Evolutionary conservation across 2,113 vertebrate genomes (phyloP), one percentile per base, ranked within the genome.

Genomic region (Ageneiosus marmoratus): DNA sequence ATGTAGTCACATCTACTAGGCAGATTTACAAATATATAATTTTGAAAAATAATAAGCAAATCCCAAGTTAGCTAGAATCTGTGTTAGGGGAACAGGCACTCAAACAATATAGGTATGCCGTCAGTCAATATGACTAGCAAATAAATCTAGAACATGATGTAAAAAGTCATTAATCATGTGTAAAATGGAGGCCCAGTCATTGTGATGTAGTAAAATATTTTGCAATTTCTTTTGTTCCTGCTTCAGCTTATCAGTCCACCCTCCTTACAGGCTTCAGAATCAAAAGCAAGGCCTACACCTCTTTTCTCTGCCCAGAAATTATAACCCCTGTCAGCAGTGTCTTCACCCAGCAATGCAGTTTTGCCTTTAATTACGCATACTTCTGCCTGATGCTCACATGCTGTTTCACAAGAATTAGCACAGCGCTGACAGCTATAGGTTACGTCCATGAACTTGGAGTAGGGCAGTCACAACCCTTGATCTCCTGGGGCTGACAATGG

Each of bases 371-470:
- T 90, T 92, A 88, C 77, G 86, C 80, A 73, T 80, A 78, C 77
- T 65, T 48, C 83, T 84, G 63, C 87, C 87, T 85, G 86, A 90
- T 90, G 83, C 86, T 89, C 89, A 89, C 89, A 89, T 83, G 84
- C 84, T 81, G 87, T 88, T 85, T 83, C 90, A 91, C 84, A 84
- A 87, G 87, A 89, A 89, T 88, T 88, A 91, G 87, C 79, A 87
- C 92, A 87, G 89, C 86, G 88, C 81, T 88, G 91, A 92, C 91
- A 92, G 94, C 93, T 93, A 78, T 91, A 85, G 93, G 93, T 93
- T 93, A 92, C 83, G 89, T 91, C 92, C 93, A 72, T 94, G 93
- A 94, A 94, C 93, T 92, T 86, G 16, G 89, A 91, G 89, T 79
- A 77, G 86, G 80, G 89, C 90, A 86, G 91, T 92, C 92, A 90